Evolutionary conservation across 1,140 invertebrate genomes (phyloP).

Genomic region (Penaeus chinensis): DNA sequence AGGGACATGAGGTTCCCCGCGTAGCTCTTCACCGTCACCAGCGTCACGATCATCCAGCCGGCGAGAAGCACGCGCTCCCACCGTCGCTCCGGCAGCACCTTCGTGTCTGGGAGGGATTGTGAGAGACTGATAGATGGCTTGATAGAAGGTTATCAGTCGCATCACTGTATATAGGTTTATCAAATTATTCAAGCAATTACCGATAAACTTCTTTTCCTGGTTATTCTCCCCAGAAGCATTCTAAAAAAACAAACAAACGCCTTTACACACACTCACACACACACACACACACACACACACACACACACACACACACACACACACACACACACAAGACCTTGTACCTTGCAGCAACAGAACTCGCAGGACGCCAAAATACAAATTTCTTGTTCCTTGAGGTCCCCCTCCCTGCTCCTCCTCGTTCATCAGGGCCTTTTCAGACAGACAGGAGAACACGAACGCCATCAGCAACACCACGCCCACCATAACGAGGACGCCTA

Average conservation of each 20-base stretch:
- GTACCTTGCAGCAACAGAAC: conserved; percentile 2
- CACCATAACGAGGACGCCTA: neutral
- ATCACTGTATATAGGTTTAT: too few species aligned
- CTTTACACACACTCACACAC: too few species aligned
- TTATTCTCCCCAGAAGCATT: too few species aligned
- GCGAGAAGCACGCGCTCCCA: neutral
- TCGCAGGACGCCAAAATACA: neutral
- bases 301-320: too few species aligned
- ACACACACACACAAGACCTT: too few species aligned
- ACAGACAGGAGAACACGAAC: neutral
- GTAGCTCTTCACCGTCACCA: conserved; percentile 6
- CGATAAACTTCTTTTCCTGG: too few species aligned
- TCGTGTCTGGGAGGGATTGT: neutral
- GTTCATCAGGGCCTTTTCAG: neutral
- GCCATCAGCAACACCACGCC: neutral
- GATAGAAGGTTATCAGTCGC: too few species aligned
- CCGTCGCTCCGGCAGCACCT: neutral
- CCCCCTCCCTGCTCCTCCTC: too few species aligned
- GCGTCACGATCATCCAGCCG: neutral
- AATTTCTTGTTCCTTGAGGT: neutral
- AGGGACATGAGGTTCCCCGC: conserved; percentile 7
- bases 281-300: too few species aligned
- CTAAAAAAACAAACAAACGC: too few species aligned
- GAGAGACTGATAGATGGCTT: too few species aligned
- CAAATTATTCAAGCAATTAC: too few species aligned